Evolutionary conservation across 2,888 invertebrate genomes (phyloP).

Genomic region (Polymixis flavicincta): DNA sequence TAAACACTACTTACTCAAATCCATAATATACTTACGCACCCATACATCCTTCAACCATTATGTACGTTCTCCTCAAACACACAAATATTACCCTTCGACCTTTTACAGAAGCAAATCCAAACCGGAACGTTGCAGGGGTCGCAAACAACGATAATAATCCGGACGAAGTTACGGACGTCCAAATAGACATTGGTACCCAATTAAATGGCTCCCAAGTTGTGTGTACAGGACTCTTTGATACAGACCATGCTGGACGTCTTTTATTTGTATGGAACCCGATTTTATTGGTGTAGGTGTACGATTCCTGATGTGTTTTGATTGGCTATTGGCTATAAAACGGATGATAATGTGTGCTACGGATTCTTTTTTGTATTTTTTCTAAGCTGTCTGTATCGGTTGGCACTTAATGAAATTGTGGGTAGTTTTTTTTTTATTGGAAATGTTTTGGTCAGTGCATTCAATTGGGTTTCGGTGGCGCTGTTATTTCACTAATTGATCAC

Average conservation of each 20-base stretch:
- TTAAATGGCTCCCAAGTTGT: slow-evolving; percentile 84
- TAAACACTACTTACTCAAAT: slow-evolving; percentile 33
- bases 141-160: slow-evolving; percentile 79
- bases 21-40: slow-evolving; percentile 31
- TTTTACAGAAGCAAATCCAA: slow-evolving; percentile 60
- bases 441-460: not conserved
- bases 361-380: slow-evolving; percentile 19
- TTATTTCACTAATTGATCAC: not conserved
- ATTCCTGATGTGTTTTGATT: slow-evolving; percentile 44
- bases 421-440: not conserved
- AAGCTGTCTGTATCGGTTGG: slow-evolving; percentile 4
- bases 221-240: slow-evolving; percentile 81
- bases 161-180: slow-evolving; percentile 67
- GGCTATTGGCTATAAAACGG: slow-evolving; percentile 26
- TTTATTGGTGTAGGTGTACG: slow-evolving; percentile 55
- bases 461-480: not conserved
- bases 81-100: slow-evolving; percentile 51
- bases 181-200: slow-evolving; percentile 83
- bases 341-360: not conserved
- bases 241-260: slow-evolving; percentile 55
- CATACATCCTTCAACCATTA: slow-evolving; percentile 20
- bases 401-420: slow-evolving; percentile 23
- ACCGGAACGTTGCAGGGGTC: slow-evolving; percentile 68
- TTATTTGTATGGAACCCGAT: slow-evolving; percentile 65
- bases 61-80: slow-evolving; percentile 13